Percentiles rank a stretch among this genome's conserved stretches.
phyloP scores from a whole-genome alignment of 64 coral and sea anemone species.

The Montipora efflorescens region DNA sequence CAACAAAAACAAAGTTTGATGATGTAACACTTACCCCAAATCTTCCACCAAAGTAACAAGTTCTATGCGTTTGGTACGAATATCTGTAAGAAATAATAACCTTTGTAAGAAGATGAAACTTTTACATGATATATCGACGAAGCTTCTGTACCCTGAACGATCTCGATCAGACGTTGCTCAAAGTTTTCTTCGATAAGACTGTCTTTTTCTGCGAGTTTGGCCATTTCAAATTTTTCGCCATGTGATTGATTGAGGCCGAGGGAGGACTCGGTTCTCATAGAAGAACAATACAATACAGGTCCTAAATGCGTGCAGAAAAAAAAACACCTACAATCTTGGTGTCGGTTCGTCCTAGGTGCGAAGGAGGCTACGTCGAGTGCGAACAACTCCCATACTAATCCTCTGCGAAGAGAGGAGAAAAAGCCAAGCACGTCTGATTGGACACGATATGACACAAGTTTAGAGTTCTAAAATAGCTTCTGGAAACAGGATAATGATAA shows the following conservation, averaged over 20 bases:
- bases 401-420: no score
- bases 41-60: slow-evolving; percentile 64
- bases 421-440: no score
- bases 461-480: no score
- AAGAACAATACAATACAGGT: not conserved
- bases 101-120: not conserved
- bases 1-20: not conserved
- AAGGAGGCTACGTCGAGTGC: no score
- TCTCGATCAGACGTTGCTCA: not conserved
- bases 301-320: no score
- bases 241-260: not conserved
- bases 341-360: no score
- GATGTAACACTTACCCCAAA: slow-evolving; percentile 54
- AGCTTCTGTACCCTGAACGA: slow-evolving; percentile 18
- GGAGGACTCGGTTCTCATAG: not conserved
- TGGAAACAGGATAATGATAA: no score
- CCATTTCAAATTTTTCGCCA: slow-evolving; percentile 29
- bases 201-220: not conserved
- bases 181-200: not conserved
- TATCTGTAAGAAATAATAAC: not conserved
- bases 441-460: no score
- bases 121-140: not conserved
- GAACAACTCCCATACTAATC: no score
- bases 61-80: slow-evolving; percentile 18
- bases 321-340: no score